Conservation (phyloP, 2,888 invertebrate species). For the Cybosia mesomella region DNA sequence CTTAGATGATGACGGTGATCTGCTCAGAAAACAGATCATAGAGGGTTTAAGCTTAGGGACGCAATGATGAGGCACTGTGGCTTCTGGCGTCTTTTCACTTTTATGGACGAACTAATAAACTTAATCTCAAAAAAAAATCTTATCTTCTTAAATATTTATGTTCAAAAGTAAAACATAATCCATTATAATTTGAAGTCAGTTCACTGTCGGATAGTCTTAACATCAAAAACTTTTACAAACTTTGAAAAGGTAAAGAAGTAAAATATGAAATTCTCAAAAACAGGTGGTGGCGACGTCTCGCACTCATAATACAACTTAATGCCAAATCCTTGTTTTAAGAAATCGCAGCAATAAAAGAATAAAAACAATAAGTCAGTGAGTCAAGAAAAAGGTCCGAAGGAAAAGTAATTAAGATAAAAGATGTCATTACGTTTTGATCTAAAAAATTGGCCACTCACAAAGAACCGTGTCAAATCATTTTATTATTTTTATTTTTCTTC, state of each 20-base stretch:
- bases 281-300: constrained; percentile 29
- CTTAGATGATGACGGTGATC: no score
- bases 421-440: constrained; percentile 49
- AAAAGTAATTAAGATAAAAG: constrained; percentile 51
- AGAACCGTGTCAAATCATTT: constrained; percentile 45
- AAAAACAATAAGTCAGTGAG: constrained; percentile 42
- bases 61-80: no score
- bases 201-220: constrained; percentile 28
- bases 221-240: constrained; percentile 26
- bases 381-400: constrained; percentile 35
- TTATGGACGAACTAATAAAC: no score
- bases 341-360: constrained; percentile 26
- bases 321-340: constrained; percentile 36
- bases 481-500: constrained; percentile 61
- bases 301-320: constrained; percentile 33
- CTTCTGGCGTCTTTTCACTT: no score
- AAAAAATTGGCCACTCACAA: constrained; percentile 38
- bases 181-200: background rate
- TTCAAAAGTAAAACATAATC: background rate
- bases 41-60: no score
- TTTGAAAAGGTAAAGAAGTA: constrained; percentile 25
- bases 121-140: background rate
- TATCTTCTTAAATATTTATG: background rate
- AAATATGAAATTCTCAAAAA: constrained; percentile 24
- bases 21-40: no score